These are phyloP conservation scores for Passer montanus DNA, from an alignment of 2,113 vertebrate species.

Conservation along the genomic window DNA sequence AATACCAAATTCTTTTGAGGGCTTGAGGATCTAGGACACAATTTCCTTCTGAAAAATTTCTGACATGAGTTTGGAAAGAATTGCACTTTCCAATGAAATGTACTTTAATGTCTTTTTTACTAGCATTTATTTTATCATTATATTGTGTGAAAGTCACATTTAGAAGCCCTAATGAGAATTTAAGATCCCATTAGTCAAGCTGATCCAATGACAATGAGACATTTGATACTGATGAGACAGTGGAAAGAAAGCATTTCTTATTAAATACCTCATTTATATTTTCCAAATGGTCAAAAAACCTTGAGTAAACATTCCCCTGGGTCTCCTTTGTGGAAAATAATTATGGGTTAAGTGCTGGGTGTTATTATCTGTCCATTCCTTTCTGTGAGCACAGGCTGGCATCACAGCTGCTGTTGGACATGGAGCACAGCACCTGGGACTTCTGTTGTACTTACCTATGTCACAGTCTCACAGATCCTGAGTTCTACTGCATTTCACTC, in stretches of 20 bases:
- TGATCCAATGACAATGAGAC: constrained; percentile 4
- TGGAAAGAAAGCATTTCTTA: neutral
- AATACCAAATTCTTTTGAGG: neutral
- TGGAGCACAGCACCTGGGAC: neutral
- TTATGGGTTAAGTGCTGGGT: neutral
- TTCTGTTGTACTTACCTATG: neutral
- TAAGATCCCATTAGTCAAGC: constrained; percentile 5
- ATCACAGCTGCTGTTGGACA: neutral
- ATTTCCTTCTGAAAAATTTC: neutral
- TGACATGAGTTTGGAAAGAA: neutral
- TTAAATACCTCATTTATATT: neutral
- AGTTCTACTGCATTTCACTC: no score
- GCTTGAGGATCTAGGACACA: neutral
- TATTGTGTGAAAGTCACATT: neutral
- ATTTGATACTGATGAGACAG: neutral
- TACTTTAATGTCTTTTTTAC: neutral
- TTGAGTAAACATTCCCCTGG: neutral
- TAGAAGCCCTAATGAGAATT: neutral
- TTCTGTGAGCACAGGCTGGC: neutral
- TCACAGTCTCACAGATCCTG: no score
- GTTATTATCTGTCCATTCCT: neutral
- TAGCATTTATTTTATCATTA: neutral
- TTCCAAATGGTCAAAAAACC: neutral
- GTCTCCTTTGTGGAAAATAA: neutral
- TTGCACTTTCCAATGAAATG: neutral